Percentiles rank a stretch among this genome's conserved stretches.
These are phyloP conservation scores for Xyrichtys novacula DNA, from an alignment of 2,797 vertebrate genomes.

Conservation along the genomic window DNA sequence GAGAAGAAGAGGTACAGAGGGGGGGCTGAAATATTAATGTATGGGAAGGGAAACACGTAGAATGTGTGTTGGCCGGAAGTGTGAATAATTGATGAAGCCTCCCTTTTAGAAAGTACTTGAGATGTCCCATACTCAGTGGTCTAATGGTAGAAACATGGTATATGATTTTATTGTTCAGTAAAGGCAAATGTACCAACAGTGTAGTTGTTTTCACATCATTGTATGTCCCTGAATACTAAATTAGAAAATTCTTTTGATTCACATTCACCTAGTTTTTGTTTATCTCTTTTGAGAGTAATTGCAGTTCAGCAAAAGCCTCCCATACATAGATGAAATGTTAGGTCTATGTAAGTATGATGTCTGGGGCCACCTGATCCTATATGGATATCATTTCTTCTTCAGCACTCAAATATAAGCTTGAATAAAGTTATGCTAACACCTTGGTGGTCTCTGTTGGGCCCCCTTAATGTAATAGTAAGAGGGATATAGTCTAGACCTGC, in stretches of 20 bases:
- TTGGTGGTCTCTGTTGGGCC: too few relatives aligned
- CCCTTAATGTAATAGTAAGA: too few relatives aligned
- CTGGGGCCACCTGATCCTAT: not conserved
- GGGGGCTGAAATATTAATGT: constrained; percentile 83
- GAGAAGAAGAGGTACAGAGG: constrained; percentile 36
- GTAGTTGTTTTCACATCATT: constrained; percentile 17
- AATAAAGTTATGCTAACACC: too few relatives aligned
- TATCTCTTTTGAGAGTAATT: constrained; percentile 15
- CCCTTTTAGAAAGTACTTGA: constrained; percentile 76
- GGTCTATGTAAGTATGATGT: not conserved
- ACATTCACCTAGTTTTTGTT: constrained; percentile 13
- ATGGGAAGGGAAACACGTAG: constrained; percentile 77
- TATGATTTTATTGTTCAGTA: constrained; percentile 26
- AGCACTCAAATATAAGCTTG: not conserved
- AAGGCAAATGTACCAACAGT: constrained; percentile 11
- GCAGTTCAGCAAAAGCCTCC: not conserved
- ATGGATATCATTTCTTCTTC: not conserved
- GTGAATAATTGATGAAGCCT: constrained; percentile 83
- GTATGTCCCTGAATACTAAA: constrained; percentile 7
- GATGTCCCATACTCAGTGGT: constrained; percentile 66
- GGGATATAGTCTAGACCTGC: too few relatives aligned
- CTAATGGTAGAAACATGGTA: constrained; percentile 62
- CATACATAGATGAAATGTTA: not conserved
- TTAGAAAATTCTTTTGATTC: constrained; percentile 10
- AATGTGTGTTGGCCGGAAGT: constrained; percentile 74